Evolutionary conservation across 2,797 vertebrate species (phyloP).

Genomic region (Pipistrellus pipistrellus): DNA sequence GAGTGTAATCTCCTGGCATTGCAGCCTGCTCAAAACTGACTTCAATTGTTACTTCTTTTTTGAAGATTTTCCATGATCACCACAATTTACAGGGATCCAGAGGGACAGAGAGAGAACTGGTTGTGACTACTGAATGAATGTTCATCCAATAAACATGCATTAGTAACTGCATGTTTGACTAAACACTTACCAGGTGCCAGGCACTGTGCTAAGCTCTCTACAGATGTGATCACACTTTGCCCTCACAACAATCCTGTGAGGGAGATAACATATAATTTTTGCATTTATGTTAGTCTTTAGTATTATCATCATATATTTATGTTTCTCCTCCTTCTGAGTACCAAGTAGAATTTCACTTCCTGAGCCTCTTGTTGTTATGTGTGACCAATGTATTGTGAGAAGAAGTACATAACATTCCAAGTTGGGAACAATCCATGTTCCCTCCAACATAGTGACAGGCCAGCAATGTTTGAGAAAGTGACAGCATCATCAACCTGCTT

Average conservation of each 20-base stretch:
- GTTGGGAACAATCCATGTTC: background rate
- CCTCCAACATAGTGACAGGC: background rate
- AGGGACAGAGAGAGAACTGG: background rate
- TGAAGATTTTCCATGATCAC: background rate
- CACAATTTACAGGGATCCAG: background rate
- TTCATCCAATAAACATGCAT: accelerated
- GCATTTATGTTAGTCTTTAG: background rate
- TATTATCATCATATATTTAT: background rate
- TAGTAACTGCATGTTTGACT: accelerated
- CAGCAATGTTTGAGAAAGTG: background rate
- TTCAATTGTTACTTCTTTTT: background rate
- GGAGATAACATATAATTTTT: background rate
- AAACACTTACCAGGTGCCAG: background rate
- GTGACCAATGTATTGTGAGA: background rate
- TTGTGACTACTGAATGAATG: background rate
- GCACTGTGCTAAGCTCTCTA: background rate
- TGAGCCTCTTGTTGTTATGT: background rate
- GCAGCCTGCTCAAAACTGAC: accelerated
- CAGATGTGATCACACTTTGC: background rate
- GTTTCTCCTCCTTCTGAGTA: background rate
- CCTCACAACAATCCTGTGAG: background rate
- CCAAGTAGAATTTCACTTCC: slow-evolving; percentile 39
- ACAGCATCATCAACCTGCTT: background rate
- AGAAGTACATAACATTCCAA: too few relatives aligned
- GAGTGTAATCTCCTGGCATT: background rate